Evolutionary conservation across 1,140 invertebrate species (phyloP).

Genomic region (Trypoxylus dichotomus): DNA sequence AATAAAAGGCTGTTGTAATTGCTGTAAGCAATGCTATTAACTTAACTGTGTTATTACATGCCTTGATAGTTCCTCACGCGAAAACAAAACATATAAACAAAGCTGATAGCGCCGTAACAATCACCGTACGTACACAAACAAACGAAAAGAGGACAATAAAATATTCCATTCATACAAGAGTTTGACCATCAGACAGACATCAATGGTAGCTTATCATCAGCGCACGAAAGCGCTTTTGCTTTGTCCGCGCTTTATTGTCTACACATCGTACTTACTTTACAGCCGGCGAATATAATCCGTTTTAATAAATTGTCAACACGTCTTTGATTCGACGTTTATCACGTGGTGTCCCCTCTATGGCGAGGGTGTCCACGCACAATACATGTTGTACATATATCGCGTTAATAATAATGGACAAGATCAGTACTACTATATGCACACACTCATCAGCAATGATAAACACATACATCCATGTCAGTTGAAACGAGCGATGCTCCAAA

Average conservation of each 20-base stretch:
- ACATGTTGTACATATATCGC: slow-evolving; percentile 2
- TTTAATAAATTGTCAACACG: slow-evolving; percentile 13
- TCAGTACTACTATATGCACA: slow-evolving; percentile 1
- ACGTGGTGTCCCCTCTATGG: slow-evolving; percentile 38
- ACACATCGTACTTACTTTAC: neutral
- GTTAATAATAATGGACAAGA: slow-evolving; percentile 17
- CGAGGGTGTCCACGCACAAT: slow-evolving; percentile 36
- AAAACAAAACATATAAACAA: neutral
- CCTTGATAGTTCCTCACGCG: too few species aligned
- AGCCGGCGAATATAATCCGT: neutral
- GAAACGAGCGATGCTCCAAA: slow-evolving; percentile 8
- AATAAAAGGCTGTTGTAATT: too few species aligned
- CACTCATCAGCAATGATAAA: neutral
- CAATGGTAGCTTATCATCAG: neutral
- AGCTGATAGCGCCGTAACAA: neutral
- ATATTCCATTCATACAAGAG: slow-evolving; percentile 9
- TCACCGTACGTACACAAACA: neutral
- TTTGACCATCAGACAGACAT: neutral
- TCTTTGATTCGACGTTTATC: slow-evolving; percentile 29
- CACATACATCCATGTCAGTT: neutral
- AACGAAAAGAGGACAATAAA: neutral
- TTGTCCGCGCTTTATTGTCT: neutral
- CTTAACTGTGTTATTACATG: too few species aligned
- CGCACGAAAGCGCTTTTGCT: too few species aligned
- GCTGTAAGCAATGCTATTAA: too few species aligned